Percentiles rank a stretch among this genome's conserved stretches.
These are phyloP conservation scores for Gymnarchus niloticus DNA, from an alignment of 2,113 vertebrate genomes.

Conservation along the genomic window DNA sequence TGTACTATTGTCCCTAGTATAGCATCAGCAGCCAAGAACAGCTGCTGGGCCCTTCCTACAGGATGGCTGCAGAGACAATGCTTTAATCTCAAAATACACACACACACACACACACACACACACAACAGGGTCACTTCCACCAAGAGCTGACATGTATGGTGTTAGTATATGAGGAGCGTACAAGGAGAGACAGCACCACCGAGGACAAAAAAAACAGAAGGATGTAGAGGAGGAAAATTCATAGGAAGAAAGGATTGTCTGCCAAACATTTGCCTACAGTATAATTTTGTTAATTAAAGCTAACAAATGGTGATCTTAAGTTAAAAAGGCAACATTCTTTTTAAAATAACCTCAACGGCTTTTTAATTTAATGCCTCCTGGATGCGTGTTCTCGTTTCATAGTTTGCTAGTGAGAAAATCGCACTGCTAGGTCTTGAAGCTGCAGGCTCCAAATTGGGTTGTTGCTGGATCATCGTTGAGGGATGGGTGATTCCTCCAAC, in stretches of 20 bases:
- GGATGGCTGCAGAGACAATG: neutral
- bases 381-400: neutral
- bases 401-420: neutral
- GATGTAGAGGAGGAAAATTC: neutral
- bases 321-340: neutral
- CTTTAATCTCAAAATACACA: neutral
- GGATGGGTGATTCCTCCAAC: neutral
- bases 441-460: neutral
- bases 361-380: neutral
- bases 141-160: neutral
- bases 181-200: neutral
- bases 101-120: neutral
- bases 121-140: neutral
- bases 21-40: neutral
- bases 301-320: neutral
- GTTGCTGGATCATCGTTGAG: neutral
- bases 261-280: neutral
- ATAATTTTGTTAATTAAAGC: constrained; percentile 3
- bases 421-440: no score
- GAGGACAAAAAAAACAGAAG: neutral
- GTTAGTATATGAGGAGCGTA: neutral
- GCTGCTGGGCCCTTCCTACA: neutral
- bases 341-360: neutral
- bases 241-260: neutral
- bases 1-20: neutral